Percentiles rank a stretch among this genome's conserved stretches.
Conservation (phyloP, 2,113 vertebrate genomes). For the Chaenocephalus aceratus region DNA sequence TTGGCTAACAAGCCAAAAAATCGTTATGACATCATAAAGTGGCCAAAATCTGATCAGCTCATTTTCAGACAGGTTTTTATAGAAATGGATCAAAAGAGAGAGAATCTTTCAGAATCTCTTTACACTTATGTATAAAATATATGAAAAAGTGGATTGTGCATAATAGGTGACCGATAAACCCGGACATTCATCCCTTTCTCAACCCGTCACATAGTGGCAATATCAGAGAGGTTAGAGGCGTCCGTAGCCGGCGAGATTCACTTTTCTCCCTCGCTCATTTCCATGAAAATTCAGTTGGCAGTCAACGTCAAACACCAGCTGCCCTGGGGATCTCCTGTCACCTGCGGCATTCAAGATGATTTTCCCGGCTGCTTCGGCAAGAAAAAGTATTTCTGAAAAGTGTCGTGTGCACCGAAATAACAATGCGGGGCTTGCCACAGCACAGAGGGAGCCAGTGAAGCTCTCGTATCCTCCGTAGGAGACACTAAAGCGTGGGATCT, state of each 20-base stretch:
- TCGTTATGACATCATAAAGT: no score
- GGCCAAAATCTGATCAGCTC: no score
- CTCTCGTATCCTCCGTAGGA: constrained; percentile 13
- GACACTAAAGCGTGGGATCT: constrained; percentile 29
- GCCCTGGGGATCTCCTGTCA: constrained; percentile 69
- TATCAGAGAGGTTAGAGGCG: constrained; percentile 8
- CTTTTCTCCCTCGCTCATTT: constrained; percentile 32
- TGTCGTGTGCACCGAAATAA: constrained; percentile 56
- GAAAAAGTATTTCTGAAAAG: constrained; percentile 54
- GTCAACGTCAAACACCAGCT: constrained; percentile 49
- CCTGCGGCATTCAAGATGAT: constrained; percentile 49
- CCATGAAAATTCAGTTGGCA: constrained; percentile 59
- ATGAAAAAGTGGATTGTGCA: no score
- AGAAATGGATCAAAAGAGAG: no score
- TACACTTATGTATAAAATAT: no score
- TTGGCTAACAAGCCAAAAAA: no score
- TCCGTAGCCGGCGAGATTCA: constrained; percentile 20
- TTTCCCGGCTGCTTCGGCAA: constrained; percentile 30
- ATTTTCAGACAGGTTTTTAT: no score
- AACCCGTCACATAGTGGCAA: not conserved
- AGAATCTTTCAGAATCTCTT: no score
- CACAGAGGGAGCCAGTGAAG: constrained; percentile 5
- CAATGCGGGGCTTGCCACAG: constrained; percentile 14
- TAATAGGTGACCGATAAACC: no score
- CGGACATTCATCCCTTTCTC: not conserved